phyloP scores from a whole-genome alignment of 1,140 invertebrate species.

The Daktulosphaira vitifoliae region DNA sequence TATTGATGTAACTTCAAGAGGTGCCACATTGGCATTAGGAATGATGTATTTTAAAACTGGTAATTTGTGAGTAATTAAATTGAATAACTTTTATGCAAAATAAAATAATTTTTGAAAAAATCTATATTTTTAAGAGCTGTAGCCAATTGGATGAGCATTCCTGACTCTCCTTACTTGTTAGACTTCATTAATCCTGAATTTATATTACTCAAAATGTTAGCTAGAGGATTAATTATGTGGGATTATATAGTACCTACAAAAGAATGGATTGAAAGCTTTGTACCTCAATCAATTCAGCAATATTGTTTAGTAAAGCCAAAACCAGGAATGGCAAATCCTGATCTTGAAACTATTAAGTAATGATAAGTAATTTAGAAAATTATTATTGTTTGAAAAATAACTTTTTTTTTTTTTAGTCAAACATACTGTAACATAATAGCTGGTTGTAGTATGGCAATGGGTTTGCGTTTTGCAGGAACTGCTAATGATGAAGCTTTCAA shows the following conservation, averaged over 20 bases:
- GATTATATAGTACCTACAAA: conserved; percentile 67
- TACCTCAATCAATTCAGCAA: conserved; percentile 64
- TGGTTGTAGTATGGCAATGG: conserved; percentile 88
- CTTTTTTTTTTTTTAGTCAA: conserved; percentile 56
- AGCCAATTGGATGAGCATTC: conserved; percentile 87
- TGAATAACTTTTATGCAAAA: too few relatives aligned
- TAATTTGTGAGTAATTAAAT: conserved; percentile 48
- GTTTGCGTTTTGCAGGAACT: conserved; percentile 86
- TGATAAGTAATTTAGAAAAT: conserved; percentile 5
- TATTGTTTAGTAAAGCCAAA: conserved; percentile 62
- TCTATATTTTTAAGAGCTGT: conserved; percentile 53
- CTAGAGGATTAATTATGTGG: conserved; percentile 74
- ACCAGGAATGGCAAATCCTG: conserved; percentile 56
- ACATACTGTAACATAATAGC: conserved; percentile 93
- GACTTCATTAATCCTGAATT: conserved; percentile 92
- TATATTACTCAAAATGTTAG: conserved; percentile 71
- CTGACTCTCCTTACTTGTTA: conserved; percentile 79
- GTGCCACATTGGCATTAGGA: conserved; percentile 86
- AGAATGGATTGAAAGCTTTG: conserved; percentile 76
- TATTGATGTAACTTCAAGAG: conserved; percentile 90
- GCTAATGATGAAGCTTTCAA: conserved; percentile 72
- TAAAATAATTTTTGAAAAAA: conserved; percentile 26
- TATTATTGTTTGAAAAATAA: too few relatives aligned
- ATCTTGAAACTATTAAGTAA: conserved; percentile 93
- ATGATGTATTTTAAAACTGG: conserved; percentile 84